phyloP scores from a whole-genome alignment of 1,140 invertebrate genomes.

The Eupeodes corollae region DNA sequence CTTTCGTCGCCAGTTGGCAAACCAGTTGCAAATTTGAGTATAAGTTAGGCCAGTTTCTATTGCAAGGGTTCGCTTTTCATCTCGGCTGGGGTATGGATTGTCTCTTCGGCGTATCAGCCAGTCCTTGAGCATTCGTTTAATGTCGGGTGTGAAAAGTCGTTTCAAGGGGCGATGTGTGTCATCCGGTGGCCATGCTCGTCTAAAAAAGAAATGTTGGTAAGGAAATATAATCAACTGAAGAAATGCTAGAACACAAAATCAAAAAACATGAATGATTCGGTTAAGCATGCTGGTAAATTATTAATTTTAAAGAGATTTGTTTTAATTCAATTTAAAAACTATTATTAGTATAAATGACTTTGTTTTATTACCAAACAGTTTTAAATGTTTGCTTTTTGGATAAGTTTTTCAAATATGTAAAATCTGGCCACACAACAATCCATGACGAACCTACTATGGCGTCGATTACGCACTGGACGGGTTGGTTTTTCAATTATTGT shows the following conservation, averaged over 20 bases:
- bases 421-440: neutral
- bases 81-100: slow-evolving; percentile 59
- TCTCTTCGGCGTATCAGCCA: slow-evolving; percentile 58
- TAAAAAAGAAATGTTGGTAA: slow-evolving; percentile 5
- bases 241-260: neutral
- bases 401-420: neutral
- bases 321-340: neutral
- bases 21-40: slow-evolving; percentile 68
- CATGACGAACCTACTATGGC: slow-evolving; percentile 42
- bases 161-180: slow-evolving; percentile 44
- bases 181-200: slow-evolving; percentile 33
- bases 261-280: neutral
- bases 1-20: slow-evolving; percentile 62
- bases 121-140: slow-evolving; percentile 57
- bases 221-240: neutral
- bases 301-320: neutral
- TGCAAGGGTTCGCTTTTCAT: slow-evolving; percentile 57
- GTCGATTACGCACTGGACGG: slow-evolving; percentile 45
- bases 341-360: neutral
- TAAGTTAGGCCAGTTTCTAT: slow-evolving; percentile 57
- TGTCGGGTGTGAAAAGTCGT: slow-evolving; percentile 59
- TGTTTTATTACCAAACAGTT: neutral
- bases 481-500: slow-evolving; percentile 32
- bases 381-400: too few relatives aligned
- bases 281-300: neutral